These are phyloP conservation scores for Drosophila arawakana DNA, from an alignment of 1,140 invertebrate genomes.

Conservation along the genomic window DNA sequence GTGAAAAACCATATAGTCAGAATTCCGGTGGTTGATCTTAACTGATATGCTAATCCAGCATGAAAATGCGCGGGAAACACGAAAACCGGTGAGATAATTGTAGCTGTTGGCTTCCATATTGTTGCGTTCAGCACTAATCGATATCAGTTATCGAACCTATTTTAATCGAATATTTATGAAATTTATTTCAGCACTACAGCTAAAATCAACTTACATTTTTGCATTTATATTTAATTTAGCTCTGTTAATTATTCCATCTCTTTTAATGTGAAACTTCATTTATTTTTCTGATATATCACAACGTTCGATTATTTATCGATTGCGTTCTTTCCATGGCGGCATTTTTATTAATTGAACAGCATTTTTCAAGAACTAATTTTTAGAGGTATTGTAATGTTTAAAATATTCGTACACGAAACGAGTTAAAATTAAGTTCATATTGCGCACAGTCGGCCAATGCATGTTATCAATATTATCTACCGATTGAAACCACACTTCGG, in stretches of 20 bases:
- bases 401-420: conserved; percentile 29
- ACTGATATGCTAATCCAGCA: conserved; percentile 35
- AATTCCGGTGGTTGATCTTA: conserved; percentile 26
- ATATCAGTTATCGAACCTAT: not conserved
- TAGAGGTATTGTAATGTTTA: not conserved
- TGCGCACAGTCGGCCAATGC: conserved; percentile 33
- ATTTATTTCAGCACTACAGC: not conserved
- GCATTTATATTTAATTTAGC: too few relatives aligned
- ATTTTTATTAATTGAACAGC: too few relatives aligned
- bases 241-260: too few relatives aligned
- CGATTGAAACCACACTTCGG: conserved; percentile 26
- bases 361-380: too few relatives aligned
- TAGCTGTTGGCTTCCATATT: conserved; percentile 12
- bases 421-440: conserved; percentile 30
- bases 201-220: too few relatives aligned
- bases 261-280: too few relatives aligned
- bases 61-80: conserved; percentile 46
- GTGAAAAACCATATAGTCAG: conserved; percentile 51
- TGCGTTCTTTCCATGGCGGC: too few relatives aligned
- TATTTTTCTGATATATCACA: too few relatives aligned
- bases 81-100: conserved; percentile 14
- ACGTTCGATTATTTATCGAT: too few relatives aligned
- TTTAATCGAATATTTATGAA: not conserved
- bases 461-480: conserved; percentile 31
- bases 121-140: conserved; percentile 23